Evolutionary conservation across 2,113 vertebrate species (phyloP).

Genomic region (Salvator merianae): DNA sequence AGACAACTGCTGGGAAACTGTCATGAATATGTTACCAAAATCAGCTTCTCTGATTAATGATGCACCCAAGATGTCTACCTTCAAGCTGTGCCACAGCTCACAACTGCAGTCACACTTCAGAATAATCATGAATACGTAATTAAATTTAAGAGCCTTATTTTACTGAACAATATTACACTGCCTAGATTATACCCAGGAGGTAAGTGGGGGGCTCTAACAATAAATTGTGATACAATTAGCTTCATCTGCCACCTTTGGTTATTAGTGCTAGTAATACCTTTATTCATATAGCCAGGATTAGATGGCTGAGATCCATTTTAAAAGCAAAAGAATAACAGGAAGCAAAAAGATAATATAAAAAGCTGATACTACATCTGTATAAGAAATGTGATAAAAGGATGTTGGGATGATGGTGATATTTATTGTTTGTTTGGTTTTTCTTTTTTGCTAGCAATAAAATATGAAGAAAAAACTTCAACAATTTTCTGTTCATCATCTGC

Average conservation of each 20-base stretch:
- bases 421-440: background rate
- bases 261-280: background rate
- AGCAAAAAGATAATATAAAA: no score
- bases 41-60: background rate
- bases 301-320: background rate
- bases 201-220: background rate
- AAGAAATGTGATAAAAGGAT: background rate
- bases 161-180: slow-evolving; percentile 20
- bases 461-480: background rate
- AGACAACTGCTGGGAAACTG: background rate
- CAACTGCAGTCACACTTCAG: background rate
- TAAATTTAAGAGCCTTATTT: slow-evolving; percentile 30
- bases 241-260: slow-evolving; percentile 16
- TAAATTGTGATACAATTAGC: slow-evolving; percentile 27
- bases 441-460: no score
- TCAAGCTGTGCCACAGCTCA: background rate
- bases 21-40: slow-evolving; percentile 11
- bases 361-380: background rate
- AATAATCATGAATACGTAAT: slow-evolving; percentile 22
- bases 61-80: background rate
- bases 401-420: no score
- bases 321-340: background rate
- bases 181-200: slow-evolving; percentile 17
- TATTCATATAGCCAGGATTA: background rate
- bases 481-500: background rate